Percentiles rank a stretch among this genome's conserved stretches.
Evolutionary conservation across 2,888 invertebrate species (phyloP).

Genomic region (Tipula lateralis): DNA sequence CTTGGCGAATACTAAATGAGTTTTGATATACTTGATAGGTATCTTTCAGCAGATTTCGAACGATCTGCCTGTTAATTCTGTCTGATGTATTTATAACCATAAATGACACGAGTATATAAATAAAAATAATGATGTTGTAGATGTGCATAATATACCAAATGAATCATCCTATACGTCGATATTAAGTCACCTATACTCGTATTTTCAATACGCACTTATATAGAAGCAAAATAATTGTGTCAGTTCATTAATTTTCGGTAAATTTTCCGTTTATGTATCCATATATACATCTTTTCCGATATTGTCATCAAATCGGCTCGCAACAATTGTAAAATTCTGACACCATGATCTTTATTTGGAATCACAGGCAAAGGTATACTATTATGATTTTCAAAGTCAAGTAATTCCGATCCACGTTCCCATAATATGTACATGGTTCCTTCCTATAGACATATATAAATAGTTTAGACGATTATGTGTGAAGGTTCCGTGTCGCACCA

Average conservation of each 20-base stretch:
- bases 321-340: slow-evolving; percentile 69
- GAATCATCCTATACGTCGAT: too few species aligned
- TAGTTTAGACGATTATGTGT: neutral
- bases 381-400: slow-evolving; percentile 50
- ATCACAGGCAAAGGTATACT: slow-evolving; percentile 44
- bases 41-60: too few species aligned
- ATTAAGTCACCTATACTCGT: too few species aligned
- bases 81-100: too few species aligned
- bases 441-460: slow-evolving; percentile 55
- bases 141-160: too few species aligned
- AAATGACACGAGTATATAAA: too few species aligned
- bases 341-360: slow-evolving; percentile 58
- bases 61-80: too few species aligned
- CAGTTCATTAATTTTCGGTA: neutral
- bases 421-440: slow-evolving; percentile 86
- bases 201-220: too few species aligned
- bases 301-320: slow-evolving; percentile 48
- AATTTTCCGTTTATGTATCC: neutral
- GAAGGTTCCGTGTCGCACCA: neutral
- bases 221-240: too few species aligned
- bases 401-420: slow-evolving; percentile 71
- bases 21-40: too few species aligned
- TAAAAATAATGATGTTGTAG: too few species aligned
- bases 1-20: too few species aligned
- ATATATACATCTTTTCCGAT: slow-evolving; percentile 46